phyloP scores from a whole-genome alignment of 2,888 invertebrate species.

The Standfussiana lucernea region DNA sequence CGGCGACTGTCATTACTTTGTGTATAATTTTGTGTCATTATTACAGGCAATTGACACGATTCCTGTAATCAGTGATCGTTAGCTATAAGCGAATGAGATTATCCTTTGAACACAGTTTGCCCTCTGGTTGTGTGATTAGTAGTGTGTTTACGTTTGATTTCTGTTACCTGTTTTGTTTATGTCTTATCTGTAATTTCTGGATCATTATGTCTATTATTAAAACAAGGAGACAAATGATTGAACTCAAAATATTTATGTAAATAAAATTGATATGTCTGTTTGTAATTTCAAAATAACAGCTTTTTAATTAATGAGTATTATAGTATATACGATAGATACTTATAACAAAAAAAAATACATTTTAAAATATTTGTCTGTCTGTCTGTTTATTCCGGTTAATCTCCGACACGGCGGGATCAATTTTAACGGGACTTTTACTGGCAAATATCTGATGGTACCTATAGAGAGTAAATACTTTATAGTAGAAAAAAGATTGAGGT shows the following conservation, averaged over 20 bases:
- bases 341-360: no score
- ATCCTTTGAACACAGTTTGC: conserved; percentile 45
- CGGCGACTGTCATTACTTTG: conserved; percentile 65
- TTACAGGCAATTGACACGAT: conserved; percentile 67
- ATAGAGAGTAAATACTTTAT: no score
- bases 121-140: conserved; percentile 27
- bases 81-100: conserved; percentile 57
- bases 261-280: no score
- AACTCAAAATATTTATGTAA: background rate
- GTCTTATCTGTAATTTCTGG: background rate
- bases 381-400: no score
- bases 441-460: no score
- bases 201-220: background rate
- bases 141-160: background rate
- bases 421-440: no score
- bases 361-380: no score
- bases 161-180: conserved; percentile 7
- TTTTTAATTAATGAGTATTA: no score
- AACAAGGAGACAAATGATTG: background rate
- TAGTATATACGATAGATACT: no score
- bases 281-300: no score
- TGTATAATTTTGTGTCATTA: conserved; percentile 73
- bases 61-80: conserved; percentile 70
- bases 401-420: no score
- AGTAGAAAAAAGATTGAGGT: no score